These are phyloP conservation scores for Drosophila fulvimacula DNA, from an alignment of 2,888 invertebrate species.

Conservation along the genomic window DNA sequence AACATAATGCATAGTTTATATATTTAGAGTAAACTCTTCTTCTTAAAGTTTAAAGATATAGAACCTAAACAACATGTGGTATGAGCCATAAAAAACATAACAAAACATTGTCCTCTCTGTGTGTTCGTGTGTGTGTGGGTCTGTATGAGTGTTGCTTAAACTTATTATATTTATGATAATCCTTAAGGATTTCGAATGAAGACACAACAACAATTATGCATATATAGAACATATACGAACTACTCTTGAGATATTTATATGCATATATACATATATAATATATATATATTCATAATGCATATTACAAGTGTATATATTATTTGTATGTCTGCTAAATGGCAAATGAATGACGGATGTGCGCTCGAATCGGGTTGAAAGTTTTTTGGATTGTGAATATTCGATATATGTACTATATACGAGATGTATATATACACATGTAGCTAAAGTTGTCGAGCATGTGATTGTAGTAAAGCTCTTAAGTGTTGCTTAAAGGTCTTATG, in stretches of 20 bases:
- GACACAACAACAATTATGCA: conserved; percentile 75
- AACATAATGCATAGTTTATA: conserved; percentile 49
- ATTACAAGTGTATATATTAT: conserved; percentile 14
- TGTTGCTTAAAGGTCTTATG: conserved; percentile 25
- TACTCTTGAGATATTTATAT: conserved; percentile 25
- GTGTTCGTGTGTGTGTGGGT: background rate
- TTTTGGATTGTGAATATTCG: conserved; percentile 12
- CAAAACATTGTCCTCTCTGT: conserved; percentile 40
- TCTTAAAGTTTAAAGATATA: conserved; percentile 30
- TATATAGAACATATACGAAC: conserved; percentile 32
- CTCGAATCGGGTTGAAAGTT: conserved; percentile 17
- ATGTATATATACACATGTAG: conserved; percentile 10
- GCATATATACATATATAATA: background rate
- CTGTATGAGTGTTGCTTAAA: conserved; percentile 22
- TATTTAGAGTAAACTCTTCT: conserved; percentile 12
- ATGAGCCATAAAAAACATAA: conserved; percentile 55
- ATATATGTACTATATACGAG: conserved; percentile 9
- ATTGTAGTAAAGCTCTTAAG: conserved; percentile 29
- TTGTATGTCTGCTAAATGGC: conserved; percentile 18
- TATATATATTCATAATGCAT: conserved; percentile 24
- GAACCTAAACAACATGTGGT: conserved; percentile 55
- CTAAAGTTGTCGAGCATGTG: conserved; percentile 36
- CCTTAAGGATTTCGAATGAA: conserved; percentile 50
- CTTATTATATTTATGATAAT: conserved; percentile 26
- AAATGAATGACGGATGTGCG: conserved; percentile 30